phyloP scores from a whole-genome alignment of 2,113 vertebrate species.

The Bos javanicus region DNA sequence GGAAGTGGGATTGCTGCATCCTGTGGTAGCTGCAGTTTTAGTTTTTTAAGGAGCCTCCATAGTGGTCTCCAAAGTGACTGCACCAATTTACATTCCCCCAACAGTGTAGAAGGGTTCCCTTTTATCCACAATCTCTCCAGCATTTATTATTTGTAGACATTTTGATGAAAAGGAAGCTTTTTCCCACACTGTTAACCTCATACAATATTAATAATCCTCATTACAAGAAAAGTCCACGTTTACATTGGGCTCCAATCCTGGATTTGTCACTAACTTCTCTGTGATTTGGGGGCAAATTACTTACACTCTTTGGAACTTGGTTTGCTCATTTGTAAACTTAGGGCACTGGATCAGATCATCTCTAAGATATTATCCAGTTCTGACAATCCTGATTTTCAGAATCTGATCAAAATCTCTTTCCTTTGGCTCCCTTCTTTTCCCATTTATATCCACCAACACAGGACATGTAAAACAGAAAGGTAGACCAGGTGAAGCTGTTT shows the following conservation, averaged over 20 bases:
- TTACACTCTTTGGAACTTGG: not conserved
- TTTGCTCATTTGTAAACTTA: not conserved
- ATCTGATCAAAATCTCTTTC: not conserved
- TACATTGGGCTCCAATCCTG: not conserved
- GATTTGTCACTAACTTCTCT: not conserved
- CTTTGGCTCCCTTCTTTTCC: not conserved
- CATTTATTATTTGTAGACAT: not conserved
- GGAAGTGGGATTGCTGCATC: not conserved
- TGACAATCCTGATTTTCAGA: not conserved
- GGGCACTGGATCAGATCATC: not conserved
- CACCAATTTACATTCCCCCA: not conserved
- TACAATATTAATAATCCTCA: not conserved
- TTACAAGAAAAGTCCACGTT: not conserved
- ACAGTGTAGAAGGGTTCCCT: not conserved
- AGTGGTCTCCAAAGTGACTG: not conserved
- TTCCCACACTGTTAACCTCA: not conserved
- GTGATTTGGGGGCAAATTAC: not conserved
- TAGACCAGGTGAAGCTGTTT: not conserved
- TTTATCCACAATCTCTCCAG: not conserved
- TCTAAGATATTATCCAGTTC: not conserved
- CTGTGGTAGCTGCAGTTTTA: not conserved
- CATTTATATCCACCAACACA: not conserved
- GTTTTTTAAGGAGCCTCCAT: not conserved
- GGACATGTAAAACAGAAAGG: not conserved
- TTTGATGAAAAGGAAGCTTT: not conserved